These are phyloP conservation scores for Gadus chalcogrammus DNA, from an alignment of 2,113 vertebrate species.

Conservation along the genomic window DNA sequence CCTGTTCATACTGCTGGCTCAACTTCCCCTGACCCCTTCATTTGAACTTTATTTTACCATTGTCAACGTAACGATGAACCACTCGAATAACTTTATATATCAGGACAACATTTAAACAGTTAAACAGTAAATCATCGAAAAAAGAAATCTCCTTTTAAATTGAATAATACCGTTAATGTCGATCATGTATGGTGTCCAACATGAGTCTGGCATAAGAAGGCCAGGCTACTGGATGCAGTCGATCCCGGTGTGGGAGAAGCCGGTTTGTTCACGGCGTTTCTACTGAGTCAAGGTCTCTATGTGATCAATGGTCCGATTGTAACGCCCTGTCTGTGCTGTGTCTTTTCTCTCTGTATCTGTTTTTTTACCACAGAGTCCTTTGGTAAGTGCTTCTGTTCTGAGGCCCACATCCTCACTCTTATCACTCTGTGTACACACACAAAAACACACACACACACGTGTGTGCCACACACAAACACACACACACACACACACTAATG, in stretches of 20 bases:
- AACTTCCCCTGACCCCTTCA: background rate
- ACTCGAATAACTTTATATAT: too few species aligned
- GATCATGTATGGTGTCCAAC: too few species aligned
- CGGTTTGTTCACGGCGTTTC: background rate
- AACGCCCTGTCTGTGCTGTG: conserved; percentile 99
- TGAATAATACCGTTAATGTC: too few species aligned
- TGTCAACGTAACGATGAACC: too few species aligned
- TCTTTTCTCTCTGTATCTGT: conserved; percentile 99
- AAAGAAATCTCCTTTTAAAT: too few species aligned
- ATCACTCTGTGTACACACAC: conserved; percentile 41
- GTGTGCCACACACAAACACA: conserved; percentile 25
- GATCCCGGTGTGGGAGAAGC: background rate
- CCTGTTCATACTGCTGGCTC: conserved; percentile 17
- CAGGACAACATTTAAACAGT: too few species aligned
- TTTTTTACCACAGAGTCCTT: conserved; percentile 99
- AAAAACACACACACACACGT: conserved; percentile 48
- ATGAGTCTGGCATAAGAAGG: too few species aligned
- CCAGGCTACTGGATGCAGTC: too few species aligned
- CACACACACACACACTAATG: conserved; percentile 56
- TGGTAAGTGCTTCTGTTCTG: conserved; percentile 99
- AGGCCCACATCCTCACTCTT: conserved; percentile 95
- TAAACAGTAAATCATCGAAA: too few species aligned
- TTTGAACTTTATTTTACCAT: conserved; percentile 16
- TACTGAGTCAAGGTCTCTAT: conserved; percentile 59
- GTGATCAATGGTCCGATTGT: conserved; percentile 79